A percentile compares a stretch with the other conserved stretches of the same genome.
phyloP scores from a whole-genome alignment of 1,140 invertebrate species.

The Drosophila nikananu region DNA sequence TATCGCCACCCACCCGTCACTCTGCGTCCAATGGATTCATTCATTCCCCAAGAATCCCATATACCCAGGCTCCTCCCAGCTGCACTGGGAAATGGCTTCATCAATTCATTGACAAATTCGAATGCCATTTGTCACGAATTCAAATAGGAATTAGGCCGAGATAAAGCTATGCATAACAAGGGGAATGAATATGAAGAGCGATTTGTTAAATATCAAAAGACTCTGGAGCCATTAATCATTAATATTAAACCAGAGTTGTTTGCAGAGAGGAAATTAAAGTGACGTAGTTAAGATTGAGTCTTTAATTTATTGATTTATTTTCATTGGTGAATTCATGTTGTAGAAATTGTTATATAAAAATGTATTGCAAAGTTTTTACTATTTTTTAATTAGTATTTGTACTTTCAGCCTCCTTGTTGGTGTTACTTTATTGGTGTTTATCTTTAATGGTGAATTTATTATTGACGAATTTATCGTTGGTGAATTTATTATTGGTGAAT shows the following conservation, averaged over 20 bases:
- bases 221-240: not conserved
- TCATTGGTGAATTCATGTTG: not conserved
- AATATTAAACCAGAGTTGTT: no score
- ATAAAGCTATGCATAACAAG: not conserved
- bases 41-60: not conserved
- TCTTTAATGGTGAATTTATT: not conserved
- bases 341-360: not conserved
- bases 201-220: not conserved
- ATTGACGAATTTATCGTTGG: no score
- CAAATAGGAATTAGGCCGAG: not conserved
- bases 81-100: slow-evolving; percentile 22
- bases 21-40: not conserved
- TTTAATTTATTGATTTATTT: not conserved
- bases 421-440: not conserved
- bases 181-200: not conserved
- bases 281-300: not conserved
- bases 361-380: not conserved
- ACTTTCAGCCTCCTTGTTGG: not conserved
- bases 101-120: slow-evolving; percentile 10
- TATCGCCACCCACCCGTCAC: slow-evolving; percentile 7
- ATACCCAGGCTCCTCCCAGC: not conserved
- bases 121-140: slow-evolving; percentile 12
- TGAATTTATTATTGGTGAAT: not conserved
- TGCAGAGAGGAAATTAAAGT: no score
- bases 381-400: not conserved